Evolutionary conservation across 2,797 vertebrate genomes (phyloP).

Genomic region (Pseudochromis fuscus): DNA sequence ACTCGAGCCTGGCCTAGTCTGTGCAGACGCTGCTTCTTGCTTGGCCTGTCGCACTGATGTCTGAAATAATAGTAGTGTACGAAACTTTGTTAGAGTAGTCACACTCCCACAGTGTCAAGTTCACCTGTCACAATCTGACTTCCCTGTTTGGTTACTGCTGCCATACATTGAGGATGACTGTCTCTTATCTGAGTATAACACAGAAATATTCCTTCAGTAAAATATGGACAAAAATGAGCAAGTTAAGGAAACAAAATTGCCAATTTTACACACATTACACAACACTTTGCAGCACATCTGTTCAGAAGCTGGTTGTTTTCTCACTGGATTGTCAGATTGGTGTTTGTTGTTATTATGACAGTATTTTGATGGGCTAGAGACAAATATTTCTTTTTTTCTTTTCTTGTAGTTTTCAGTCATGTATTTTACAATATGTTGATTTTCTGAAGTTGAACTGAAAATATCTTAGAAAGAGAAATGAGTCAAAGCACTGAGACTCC

Average conservation of each 20-base stretch:
- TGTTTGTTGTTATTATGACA: too few species aligned
- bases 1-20: neutral
- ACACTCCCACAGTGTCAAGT: neutral
- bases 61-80: neutral
- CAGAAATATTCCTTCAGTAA: neutral
- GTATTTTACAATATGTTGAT: too few species aligned
- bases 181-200: constrained; percentile 12
- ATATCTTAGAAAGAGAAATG: too few species aligned
- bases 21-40: neutral
- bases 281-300: too few species aligned
- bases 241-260: neutral
- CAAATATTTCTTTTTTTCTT: neutral
- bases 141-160: neutral
- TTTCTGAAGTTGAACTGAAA: too few species aligned
- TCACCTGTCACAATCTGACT: neutral
- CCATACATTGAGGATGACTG: constrained; percentile 1
- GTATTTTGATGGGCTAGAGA: too few species aligned
- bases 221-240: neutral
- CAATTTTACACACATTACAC: neutral
- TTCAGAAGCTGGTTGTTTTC: neutral
- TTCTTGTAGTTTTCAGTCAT: too few species aligned
- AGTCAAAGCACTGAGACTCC: too few species aligned
- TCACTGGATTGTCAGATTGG: too few species aligned
- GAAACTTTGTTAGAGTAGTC: too few species aligned
- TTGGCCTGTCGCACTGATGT: neutral